Evolutionary conservation across 2,797 vertebrate species (phyloP).

Genomic region (Hyperoplus immaculatus): DNA sequence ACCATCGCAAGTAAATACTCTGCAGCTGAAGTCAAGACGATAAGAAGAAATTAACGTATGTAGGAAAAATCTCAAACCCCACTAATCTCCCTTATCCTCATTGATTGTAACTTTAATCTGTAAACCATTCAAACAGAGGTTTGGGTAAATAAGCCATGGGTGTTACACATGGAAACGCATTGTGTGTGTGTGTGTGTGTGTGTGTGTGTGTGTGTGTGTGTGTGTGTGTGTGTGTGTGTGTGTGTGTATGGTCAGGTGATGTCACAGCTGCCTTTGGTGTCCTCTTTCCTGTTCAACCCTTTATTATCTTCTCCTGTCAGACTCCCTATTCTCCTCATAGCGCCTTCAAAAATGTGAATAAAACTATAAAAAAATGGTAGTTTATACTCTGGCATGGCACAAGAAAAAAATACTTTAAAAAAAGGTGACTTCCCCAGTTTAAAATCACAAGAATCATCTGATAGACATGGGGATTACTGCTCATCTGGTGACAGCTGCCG

Average conservation of each 20-base stretch:
- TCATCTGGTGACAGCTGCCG: background rate
- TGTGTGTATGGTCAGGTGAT: slow-evolving; percentile 8
- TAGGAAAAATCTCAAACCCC: background rate
- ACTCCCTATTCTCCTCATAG: background rate
- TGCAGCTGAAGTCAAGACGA: background rate
- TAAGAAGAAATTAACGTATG: background rate
- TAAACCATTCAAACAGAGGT: slow-evolving; percentile 4
- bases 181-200: background rate
- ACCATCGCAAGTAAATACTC: slow-evolving; percentile 8
- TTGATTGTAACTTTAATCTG: slow-evolving; percentile 17
- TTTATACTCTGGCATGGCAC: background rate
- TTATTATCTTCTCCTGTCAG: slow-evolving; percentile 1
- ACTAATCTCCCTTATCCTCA: background rate
- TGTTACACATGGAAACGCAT: slow-evolving; percentile 4
- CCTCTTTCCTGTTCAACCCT: background rate
- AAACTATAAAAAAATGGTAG: background rate
- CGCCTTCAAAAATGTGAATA: background rate
- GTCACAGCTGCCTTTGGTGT: slow-evolving; percentile 35
- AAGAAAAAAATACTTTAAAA: background rate
- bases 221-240: slow-evolving; percentile 13
- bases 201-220: background rate
- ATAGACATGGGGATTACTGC: background rate
- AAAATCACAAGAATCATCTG: background rate
- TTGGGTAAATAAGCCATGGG: background rate
- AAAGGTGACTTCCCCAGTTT: background rate